Evolutionary conservation across 2,888 invertebrate genomes (phyloP).

Genomic region (Drosophila histrio): DNA sequence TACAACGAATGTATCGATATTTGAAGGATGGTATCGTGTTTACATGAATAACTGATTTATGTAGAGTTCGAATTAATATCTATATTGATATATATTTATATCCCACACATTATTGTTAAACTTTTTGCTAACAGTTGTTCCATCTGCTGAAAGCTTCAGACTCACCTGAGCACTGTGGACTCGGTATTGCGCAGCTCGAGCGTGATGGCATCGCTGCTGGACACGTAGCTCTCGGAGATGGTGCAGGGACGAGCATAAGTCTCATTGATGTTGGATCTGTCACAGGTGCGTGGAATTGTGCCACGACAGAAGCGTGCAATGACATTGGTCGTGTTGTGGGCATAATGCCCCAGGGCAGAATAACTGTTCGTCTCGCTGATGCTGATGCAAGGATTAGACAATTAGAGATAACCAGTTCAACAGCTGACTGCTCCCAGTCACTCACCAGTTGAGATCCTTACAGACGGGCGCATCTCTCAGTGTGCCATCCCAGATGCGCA

Average conservation of each 20-base stretch:
- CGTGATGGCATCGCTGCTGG: slow-evolving; percentile 91
- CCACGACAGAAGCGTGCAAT: slow-evolving; percentile 93
- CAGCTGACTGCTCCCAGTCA: not conserved
- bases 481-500: slow-evolving; percentile 95
- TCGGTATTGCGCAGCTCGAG: slow-evolving; percentile 91
- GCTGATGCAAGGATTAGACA: slow-evolving; percentile 42
- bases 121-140: too few relatives aligned
- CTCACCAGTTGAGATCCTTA: slow-evolving; percentile 92
- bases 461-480: slow-evolving; percentile 90
- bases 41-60: too few relatives aligned
- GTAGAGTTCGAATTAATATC: too few relatives aligned
- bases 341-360: slow-evolving; percentile 84
- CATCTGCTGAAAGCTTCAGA: not conserved
- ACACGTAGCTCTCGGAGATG: slow-evolving; percentile 92
- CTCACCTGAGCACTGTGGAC: slow-evolving; percentile 93
- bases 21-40: too few relatives aligned
- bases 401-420: not conserved
- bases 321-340: slow-evolving; percentile 89
- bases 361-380: slow-evolving; percentile 53
- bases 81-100: too few relatives aligned
- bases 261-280: slow-evolving; percentile 89
- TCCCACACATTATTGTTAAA: too few relatives aligned
- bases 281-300: slow-evolving; percentile 92
- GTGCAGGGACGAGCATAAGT: slow-evolving; percentile 89
- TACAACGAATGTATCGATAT: too few relatives aligned